Base-by-base conservation (phyloP, 1,140 invertebrate genomes). In the Drosophila miranda region DNA sequence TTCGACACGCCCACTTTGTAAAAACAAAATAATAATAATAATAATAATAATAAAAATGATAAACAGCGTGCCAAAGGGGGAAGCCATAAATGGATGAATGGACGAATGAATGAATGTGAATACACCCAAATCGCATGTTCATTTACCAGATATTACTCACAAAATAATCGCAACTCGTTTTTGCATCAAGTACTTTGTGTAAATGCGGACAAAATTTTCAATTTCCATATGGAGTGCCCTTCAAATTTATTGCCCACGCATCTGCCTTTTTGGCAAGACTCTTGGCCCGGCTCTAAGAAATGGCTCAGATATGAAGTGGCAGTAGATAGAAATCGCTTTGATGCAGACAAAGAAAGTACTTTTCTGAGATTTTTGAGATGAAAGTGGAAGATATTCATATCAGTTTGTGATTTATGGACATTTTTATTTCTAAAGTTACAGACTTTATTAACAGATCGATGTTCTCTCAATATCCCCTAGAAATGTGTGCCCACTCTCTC, bases 1-100 rank as follows among this genome's bases (percentile, higher is more conserved):
- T 53, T 43, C 30, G 58, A 56, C 64, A 78, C 79, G 80, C 80
- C 80, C 71, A 83, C 75, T 63, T 74, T 61, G 69, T 61, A 54
- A 54, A 67, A 48, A 13, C 16, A 11, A 45, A 49, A 66, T 52
- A 23, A 68, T 38, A 38, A 13, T 13, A 13, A 13, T 38, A 38
- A 30, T 30, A 30, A 26, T 26, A 26, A 26, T 26, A 23, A 23
- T 23, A 3, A 23, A 2, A 38, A 38, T 38, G 11, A 38, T 38
- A 13, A 13, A 13, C 34, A 75, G 28, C 26, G 9, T 16, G n/a
- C 21, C 28, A 51, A 28, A 66, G 53, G 41, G 50, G 53, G 43
- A 48, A 57, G 79, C 44, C 57, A 63, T 71, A 62, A 76, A 64
- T 54, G 49, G 66, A 41, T 57, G 49, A 72, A 77, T 77, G 49